Base-by-base conservation (phyloP, 1,140 invertebrate genomes). In the Brachionus paranguensis region DNA sequence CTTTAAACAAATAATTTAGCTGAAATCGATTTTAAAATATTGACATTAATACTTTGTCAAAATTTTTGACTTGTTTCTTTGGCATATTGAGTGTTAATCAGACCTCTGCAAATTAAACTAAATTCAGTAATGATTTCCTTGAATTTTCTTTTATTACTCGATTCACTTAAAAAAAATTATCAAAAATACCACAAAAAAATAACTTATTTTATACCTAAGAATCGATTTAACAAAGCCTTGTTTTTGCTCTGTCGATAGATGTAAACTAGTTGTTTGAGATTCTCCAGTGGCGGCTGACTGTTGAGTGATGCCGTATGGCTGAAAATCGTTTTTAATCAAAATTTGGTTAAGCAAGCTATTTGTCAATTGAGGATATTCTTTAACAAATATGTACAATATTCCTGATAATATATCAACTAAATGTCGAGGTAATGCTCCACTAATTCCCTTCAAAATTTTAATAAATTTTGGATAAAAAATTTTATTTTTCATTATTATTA, bases 321-420 rank as follows among this genome's bases (percentile, higher is more conserved):
- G 78, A 81, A 81, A 81, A 27, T 81, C 78, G 29, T 60, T 43
- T 68, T 81, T 81, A n/a, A 81, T 81, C 27, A 81, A 68, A 43
- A 81, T 60, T 68, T 81, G 78, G 33, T 81, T 33, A 7, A 81
- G n/a, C 14, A 81, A 24, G 17, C 53, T 81, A 68, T 81, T 81
- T 17, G 53, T 81, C 47, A 81, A 37, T 47, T 81, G 78, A 2
- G 78, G 78, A 81, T 81, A 81, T 68, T 81, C 78, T 81, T 81
- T 81, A 11, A 81, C 53, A 68, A 64, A 81, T 33, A 45, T 64
- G 14, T 64, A 64, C 33, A 81, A 81, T 45, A 68, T 47, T 41
- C 78, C 78, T 41, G 78, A 60, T 27, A 81, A 14, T 24, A 81
- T 81, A 43, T 81, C 78, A 11, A 81, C 78, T 47, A 81, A 81